A percentile compares a stretch with the other conserved stretches of the same genome.
Evolutionary conservation across 2,888 invertebrate genomes (phyloP).

Genomic region (Acanthoscelides obtectus): DNA sequence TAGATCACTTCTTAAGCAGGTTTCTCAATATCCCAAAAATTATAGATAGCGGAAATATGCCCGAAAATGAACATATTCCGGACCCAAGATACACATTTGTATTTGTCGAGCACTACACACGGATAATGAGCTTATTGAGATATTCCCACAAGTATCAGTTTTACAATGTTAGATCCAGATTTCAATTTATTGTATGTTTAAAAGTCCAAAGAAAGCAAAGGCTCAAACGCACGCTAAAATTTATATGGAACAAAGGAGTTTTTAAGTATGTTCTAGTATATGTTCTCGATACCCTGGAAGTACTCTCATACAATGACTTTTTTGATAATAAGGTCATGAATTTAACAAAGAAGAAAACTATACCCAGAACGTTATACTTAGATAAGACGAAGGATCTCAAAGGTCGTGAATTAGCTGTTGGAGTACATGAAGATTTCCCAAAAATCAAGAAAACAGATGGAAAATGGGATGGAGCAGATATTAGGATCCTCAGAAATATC

Average conservation of each 20-base stretch:
- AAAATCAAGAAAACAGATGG: neutral
- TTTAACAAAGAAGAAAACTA: neutral
- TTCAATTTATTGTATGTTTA: neutral
- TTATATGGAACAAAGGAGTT: neutral
- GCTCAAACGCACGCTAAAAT: neutral
- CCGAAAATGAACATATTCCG: neutral
- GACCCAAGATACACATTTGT: neutral
- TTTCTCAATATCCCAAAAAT: neutral
- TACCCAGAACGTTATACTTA: neutral
- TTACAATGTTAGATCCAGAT: neutral
- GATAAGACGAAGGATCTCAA: neutral
- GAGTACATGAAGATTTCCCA: neutral
- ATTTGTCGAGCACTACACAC: neutral
- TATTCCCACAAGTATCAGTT: neutral
- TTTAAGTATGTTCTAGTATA: neutral
- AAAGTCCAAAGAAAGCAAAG: neutral
- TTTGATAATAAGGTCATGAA: neutral
- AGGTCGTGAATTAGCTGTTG: neutral
- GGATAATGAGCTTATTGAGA: neutral
- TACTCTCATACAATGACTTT: neutral
- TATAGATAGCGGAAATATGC: neutral
- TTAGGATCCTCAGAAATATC: neutral
- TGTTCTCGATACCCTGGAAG: neutral
- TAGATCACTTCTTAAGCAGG: neutral
- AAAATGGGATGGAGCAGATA: neutral